Evolutionary conservation across 2,113 vertebrate species (phyloP).

Genomic region (Electrona antarctica): DNA sequence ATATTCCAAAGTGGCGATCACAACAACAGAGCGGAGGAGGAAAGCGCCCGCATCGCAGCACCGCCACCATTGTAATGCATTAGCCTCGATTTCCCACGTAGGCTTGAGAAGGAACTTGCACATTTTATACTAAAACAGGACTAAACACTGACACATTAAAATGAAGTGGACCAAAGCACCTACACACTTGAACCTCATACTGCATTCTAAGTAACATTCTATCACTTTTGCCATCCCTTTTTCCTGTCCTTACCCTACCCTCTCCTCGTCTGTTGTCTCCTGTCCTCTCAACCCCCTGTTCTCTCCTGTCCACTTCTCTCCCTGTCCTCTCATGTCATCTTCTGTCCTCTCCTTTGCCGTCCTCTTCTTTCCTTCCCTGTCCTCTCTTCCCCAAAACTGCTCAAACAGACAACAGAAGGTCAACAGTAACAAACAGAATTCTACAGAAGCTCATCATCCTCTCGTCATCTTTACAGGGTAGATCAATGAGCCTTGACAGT

Average conservation of each 20-base stretch:
- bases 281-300: neutral
- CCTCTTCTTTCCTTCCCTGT: neutral
- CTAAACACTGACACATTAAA: too few relatives aligned
- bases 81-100: too few relatives aligned
- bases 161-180: too few relatives aligned
- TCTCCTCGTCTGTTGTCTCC: neutral
- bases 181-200: neutral
- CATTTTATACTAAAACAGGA: too few relatives aligned
- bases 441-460: neutral
- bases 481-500: constrained; percentile 46
- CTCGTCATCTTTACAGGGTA: constrained; percentile 8
- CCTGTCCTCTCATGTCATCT: neutral
- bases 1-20: too few relatives aligned
- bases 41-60: too few relatives aligned
- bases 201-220: neutral
- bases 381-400: neutral
- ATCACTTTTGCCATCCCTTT: neutral
- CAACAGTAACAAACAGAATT: constrained; percentile 18
- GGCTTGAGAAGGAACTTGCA: too few relatives aligned
- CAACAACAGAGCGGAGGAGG: too few relatives aligned
- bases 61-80: too few relatives aligned
- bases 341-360: neutral
- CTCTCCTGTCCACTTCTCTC: neutral
- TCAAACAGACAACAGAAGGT: constrained; percentile 23
- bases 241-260: neutral